Base-by-base conservation (phyloP, 2,888 invertebrate genomes). In the Spodoptera exigua region DNA sequence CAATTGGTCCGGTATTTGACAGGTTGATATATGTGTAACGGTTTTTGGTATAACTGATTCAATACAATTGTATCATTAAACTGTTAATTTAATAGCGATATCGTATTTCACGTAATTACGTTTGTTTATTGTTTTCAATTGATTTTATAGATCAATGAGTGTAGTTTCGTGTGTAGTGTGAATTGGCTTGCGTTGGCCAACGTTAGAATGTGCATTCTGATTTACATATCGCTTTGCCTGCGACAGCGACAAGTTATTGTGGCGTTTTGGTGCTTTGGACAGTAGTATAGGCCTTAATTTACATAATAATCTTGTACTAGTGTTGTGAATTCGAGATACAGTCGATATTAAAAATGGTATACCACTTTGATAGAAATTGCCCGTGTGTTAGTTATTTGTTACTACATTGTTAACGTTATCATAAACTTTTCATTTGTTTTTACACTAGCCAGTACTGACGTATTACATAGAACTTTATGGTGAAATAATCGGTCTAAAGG, bases 1-100 rank as follows among this genome's bases (percentile, higher is more conserved):
- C 93, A 92, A 93, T 93, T 92, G 92, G 93, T 88, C 81, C 86
- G 80, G 84, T 82, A 87, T 88, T 82, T 88, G 93, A 93, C 93
- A 93, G 85, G 60, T 83, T 93, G 92, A 93, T 92, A 83, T 92
- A 93, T 91, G 85, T 63, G 73, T 65, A 75, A 78, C 73, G 61
- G 68, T 70, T 75, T 43, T 43, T 34, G 64, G 54, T 73, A 78
- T 61, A 74, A 70, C 80, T 79, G 76, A 80, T 80, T 84, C 81
- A 82, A 84, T 80, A 81, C 78, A 78, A 84, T 79, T 79, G 80
- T 81, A 78, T 78, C 69, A 64, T 73, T 77, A 77, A 63, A 58
- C 66, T 63, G 70, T 71, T 78, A 77, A 80, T 76, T 78, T 76
- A 77, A 80, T 75, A 62, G 76, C 66, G 49, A 66, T 76, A 76